Base-by-base conservation (phyloP, 2,797 vertebrate genomes). In the Sebastolobus alascanus region DNA sequence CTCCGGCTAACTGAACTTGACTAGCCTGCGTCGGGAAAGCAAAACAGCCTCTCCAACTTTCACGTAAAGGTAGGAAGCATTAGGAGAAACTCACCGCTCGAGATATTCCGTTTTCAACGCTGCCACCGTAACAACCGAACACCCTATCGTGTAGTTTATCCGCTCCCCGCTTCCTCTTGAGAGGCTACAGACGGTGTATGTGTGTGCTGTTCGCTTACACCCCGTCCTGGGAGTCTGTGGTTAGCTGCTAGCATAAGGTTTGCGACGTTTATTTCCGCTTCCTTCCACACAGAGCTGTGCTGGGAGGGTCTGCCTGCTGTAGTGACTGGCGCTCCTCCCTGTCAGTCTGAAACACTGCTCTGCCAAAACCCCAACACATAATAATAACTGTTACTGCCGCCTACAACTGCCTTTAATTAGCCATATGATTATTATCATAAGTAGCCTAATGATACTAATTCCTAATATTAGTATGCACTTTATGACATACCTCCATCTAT, bases 251-350 rank as follows among this genome's bases (percentile, higher is more conserved):
- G 90, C 90, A 87, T 72, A 82, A 56, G 89, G 76, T 80, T 85
- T 61, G 80, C 89, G 85, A 89, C 89, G 91, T 78, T 88, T 79
- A 89, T 95, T 96, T 96, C 95, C 95, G 95, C 93, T 96, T 95
- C 95, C 94, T 93, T 85, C 88, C 86, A 54, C 77, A 9, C 43
- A 46, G 14, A 16, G 40, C 40, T 43, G 85, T 0, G 56, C 73
- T 63, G 86, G 72, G 86, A 75, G 82, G 86, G 68, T 83, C 73
- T n/a, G 75, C 71, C 72, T 46, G 78, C 69, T 73, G 84, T 52
- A 85, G 79, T 66, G 84, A 73, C 67, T 55, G 66, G 65, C 83
- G 82, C 92, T 87, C 90, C 90, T 84, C 90, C 91, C 83, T 75
- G 82, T 74, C 83, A 77, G 56, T 65, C 68, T 84, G 76, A 20